These are phyloP conservation scores for Sitophilus oryzae DNA, from an alignment of 1,140 invertebrate species.

Conservation along the genomic window DNA sequence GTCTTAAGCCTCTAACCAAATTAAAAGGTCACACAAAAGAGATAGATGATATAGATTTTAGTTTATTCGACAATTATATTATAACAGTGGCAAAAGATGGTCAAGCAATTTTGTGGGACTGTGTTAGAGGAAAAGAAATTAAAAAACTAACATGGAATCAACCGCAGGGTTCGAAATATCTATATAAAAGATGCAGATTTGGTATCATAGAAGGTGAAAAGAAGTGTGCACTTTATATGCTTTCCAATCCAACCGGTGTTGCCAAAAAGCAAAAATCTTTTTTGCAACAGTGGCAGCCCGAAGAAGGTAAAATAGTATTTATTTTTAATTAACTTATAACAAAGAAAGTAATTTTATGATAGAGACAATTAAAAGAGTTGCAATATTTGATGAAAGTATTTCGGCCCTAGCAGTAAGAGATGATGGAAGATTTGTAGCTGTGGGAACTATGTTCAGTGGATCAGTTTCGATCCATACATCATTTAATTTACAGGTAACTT, in stretches of 20 bases:
- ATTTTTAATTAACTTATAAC: too few relatives aligned
- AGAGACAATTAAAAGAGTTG: constrained; percentile 46
- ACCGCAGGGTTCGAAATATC: constrained; percentile 67
- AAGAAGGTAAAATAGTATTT: constrained; percentile 41
- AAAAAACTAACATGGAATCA: constrained; percentile 69
- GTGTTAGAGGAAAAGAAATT: constrained; percentile 56
- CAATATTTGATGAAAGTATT: constrained; percentile 65
- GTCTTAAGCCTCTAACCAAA: constrained; percentile 61
- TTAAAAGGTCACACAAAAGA: constrained; percentile 72
- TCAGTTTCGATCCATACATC: constrained; percentile 85
- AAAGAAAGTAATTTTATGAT: too few relatives aligned
- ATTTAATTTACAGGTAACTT: constrained; percentile 80
- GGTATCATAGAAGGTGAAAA: constrained; percentile 61
- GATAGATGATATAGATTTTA: constrained; percentile 89
- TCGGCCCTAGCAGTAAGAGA: constrained; percentile 83
- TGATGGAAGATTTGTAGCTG: constrained; percentile 84
- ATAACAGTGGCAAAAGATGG: constrained; percentile 86
- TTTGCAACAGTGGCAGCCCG: constrained; percentile 65
- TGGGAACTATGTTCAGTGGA: constrained; percentile 89
- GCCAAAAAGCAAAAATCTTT: constrained; percentile 65
- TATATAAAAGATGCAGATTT: constrained; percentile 78
- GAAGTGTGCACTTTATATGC: constrained; percentile 67
- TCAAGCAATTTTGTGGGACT: constrained; percentile 72
- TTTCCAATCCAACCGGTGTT: constrained; percentile 69
- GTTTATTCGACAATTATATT: constrained; percentile 65